Evolutionary conservation across 2,797 vertebrate species (phyloP).

Genomic region (Fratercula arctica): DNA sequence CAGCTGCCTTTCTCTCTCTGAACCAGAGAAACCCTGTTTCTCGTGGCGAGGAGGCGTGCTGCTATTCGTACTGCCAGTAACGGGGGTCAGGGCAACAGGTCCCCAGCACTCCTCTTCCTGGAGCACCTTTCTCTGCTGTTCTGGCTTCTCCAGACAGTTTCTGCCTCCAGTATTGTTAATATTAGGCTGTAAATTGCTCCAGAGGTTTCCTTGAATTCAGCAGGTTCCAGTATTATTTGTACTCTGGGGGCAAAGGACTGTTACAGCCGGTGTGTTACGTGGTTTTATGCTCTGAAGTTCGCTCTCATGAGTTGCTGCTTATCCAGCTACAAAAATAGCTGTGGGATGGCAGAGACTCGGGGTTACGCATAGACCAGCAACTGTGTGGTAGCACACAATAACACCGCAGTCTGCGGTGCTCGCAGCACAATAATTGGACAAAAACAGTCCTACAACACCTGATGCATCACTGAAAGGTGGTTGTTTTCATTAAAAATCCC

Average conservation of each 20-base stretch:
- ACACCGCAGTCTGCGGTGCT: accelerated
- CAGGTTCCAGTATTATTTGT: background rate
- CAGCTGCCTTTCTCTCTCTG: background rate
- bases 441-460: background rate
- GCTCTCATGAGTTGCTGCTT: background rate
- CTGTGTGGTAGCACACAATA: accelerated
- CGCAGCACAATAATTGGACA: accelerated
- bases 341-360: background rate
- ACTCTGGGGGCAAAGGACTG: accelerated
- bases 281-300: background rate
- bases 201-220: background rate
- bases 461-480: accelerated
- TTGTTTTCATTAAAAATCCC: background rate
- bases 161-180: background rate
- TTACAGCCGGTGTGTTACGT: background rate
- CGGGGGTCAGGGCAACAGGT: background rate
- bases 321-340: background rate
- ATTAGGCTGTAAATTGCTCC: background rate
- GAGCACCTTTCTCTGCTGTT: background rate
- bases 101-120: background rate
- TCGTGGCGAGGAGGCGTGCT: background rate
- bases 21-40: background rate
- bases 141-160: background rate
- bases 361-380: background rate
- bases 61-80: background rate